These are phyloP conservation scores for Choristoneura fumiferana DNA, from an alignment of 1,140 invertebrate genomes.

Conservation along the genomic window DNA sequence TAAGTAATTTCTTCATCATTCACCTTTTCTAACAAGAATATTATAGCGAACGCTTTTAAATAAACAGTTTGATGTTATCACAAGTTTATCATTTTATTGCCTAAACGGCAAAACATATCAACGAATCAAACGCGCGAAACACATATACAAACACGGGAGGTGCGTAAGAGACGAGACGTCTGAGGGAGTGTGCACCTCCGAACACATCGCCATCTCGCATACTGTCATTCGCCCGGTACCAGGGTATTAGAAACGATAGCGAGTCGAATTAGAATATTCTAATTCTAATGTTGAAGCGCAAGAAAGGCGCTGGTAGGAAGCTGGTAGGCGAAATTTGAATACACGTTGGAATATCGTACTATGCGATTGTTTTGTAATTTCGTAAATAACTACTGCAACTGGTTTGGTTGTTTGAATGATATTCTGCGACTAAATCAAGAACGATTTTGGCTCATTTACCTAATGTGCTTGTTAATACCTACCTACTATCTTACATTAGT, in stretches of 20 bases:
- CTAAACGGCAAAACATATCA: too few species aligned
- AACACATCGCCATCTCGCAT: constrained; percentile 14
- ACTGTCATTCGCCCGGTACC: constrained; percentile 12
- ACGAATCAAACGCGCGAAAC: neutral
- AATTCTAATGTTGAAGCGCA: neutral
- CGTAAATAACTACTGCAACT: neutral
- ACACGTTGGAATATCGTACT: too few species aligned
- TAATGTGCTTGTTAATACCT: too few species aligned
- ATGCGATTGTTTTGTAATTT: neutral
- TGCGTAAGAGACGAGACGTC: constrained; percentile 2
- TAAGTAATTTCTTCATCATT: too few species aligned
- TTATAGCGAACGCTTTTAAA: neutral
- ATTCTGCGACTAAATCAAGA: too few species aligned
- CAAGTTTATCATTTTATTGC: too few species aligned
- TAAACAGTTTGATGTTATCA: constrained; percentile 6
- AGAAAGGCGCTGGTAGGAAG: too few species aligned
- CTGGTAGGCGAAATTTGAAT: too few species aligned
- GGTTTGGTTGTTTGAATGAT: too few species aligned
- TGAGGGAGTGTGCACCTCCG: neutral
- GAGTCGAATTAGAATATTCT: constrained; percentile 19
- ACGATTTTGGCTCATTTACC: too few species aligned
- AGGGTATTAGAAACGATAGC: neutral
- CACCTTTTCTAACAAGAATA: too few species aligned
- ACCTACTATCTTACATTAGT: too few species aligned
- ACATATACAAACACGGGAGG: constrained; percentile 2